These are phyloP conservation scores for Cyanocitta stelleri DNA, from an alignment of 2,113 vertebrate species.

Conservation along the genomic window DNA sequence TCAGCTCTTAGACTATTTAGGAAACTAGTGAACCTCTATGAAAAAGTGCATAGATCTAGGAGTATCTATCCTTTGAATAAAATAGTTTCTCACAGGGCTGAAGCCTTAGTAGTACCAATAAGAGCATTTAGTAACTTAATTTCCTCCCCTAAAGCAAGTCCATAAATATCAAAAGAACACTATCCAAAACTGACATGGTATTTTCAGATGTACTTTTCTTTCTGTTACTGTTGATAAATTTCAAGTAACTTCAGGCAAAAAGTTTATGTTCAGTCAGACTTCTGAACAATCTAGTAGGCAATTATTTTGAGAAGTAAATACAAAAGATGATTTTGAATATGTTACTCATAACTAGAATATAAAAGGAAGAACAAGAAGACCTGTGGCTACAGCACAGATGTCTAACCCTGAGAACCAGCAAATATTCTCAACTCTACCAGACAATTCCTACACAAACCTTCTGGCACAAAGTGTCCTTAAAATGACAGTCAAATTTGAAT, in stretches of 20 bases:
- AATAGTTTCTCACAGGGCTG: neutral
- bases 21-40: neutral
- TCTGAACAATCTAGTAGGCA: neutral
- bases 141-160: neutral
- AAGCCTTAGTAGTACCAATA: neutral
- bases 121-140: neutral
- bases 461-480: neutral
- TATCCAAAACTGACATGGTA: neutral
- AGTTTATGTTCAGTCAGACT: neutral
- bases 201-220: neutral
- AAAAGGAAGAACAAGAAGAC: neutral
- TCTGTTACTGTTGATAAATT: neutral
- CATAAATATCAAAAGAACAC: neutral
- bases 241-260: neutral
- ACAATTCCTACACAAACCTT: neutral
- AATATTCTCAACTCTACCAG: neutral
- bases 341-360: neutral
- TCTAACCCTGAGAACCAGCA: neutral
- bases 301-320: neutral
- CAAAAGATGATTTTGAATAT: neutral
- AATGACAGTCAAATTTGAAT: neutral
- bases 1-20: neutral
- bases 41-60: neutral
- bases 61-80: neutral
- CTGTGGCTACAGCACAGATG: neutral